A percentile compares a stretch with the other conserved stretches of the same genome.
These are phyloP conservation scores for Zosterops pallidus DNA, from an alignment of 2,113 vertebrate genomes.

Conservation along the genomic window DNA sequence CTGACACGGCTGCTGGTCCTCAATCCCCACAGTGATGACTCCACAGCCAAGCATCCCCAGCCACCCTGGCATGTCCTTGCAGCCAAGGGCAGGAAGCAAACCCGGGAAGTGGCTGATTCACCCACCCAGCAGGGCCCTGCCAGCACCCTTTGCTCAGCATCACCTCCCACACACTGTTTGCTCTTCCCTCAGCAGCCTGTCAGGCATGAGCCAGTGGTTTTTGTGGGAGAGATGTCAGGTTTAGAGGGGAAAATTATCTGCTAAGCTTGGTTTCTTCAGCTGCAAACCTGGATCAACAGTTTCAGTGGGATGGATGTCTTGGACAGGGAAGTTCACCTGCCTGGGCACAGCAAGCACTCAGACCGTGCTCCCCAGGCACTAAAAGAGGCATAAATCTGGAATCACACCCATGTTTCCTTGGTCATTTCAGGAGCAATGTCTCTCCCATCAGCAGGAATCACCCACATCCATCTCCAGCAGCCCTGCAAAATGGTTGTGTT, in stretches of 20 bases:
- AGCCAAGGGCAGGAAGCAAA: neutral
- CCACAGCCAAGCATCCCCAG: neutral
- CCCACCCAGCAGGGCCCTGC: neutral
- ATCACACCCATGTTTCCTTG: neutral
- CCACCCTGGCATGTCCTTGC: neutral
- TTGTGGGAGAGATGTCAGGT: neutral
- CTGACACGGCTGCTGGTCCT: neutral
- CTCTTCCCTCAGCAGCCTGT: neutral
- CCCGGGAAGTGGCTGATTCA: neutral
- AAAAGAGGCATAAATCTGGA: neutral
- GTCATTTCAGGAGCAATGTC: neutral
- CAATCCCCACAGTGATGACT: neutral
- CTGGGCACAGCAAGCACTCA: neutral
- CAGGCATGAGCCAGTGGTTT: conserved; percentile 37
- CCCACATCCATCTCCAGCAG: neutral
- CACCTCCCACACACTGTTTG: conserved; percentile 27
- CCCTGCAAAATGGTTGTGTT: neutral
- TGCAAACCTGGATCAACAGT: neutral
- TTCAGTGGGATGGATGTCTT: neutral
- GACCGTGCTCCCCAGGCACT: neutral
- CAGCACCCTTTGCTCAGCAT: neutral
- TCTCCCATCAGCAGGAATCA: neutral
- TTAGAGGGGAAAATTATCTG: neutral
- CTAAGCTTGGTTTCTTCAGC: neutral
- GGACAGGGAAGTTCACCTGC: neutral